Base-by-base conservation (phyloP, 1,140 invertebrate genomes). In the Anagrus nilaparvatae region DNA sequence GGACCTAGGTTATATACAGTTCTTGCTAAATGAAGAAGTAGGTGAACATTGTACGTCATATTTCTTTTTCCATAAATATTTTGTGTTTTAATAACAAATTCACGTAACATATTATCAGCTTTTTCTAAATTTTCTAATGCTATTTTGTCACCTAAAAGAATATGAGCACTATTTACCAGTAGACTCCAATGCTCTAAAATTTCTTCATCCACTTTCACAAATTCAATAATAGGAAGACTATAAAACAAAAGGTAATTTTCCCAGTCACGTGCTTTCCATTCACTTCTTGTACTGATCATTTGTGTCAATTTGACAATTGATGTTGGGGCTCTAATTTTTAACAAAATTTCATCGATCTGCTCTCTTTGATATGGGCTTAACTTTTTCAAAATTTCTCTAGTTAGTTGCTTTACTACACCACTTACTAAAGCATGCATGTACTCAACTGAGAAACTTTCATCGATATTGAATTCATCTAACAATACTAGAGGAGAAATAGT, bases 1-100 rank as follows among this genome's bases (percentile, higher is more conserved):
- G 29, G 39, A 9, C 30, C 39, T n/a, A n/a, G 32, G 25, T 40
- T 21, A 13, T 10, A 25, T 8, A 40, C 39, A 23, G 29, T 40
- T 24, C 3, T 32, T 14, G 39, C 12, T 8, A 40, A 25, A 24
- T 40, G 39, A 7, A 40, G 9, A 3, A 40, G 25, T 24, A 32
- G 17, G 5, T 19, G 20, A 4, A 23, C n/a, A 31, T 31, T 24
- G 16, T 20, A 31, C 6, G 28, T 40, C 24, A 28, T 40, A 2
- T 18, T 28, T 13, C 4, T 7, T 16, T 38, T 38, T 1, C 12
- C 17, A 12, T 32, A 38, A 16, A 25, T 14, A 16, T 5, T 6
- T 17, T 38, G 7, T 1, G 24, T 21, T 38, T 27, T 1, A 16
- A 10, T 14, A 38, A 38, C 36, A 38, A 38, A 38, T 9, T 27